Conservation (phyloP, 2,113 vertebrate genomes). For the Sterna hirundo region DNA sequence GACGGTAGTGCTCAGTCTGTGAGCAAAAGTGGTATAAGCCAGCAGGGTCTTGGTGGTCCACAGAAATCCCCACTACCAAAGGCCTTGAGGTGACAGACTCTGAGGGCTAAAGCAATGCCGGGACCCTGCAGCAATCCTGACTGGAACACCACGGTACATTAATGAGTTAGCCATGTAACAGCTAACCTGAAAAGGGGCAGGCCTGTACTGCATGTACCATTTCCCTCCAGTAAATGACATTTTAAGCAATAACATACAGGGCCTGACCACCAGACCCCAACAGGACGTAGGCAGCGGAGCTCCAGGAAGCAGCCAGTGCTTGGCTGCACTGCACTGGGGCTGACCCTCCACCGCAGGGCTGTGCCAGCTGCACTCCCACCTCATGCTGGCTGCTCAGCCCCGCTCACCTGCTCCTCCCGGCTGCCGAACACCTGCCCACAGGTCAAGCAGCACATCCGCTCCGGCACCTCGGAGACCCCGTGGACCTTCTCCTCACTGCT, state of each 20-base stretch:
- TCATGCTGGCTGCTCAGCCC: accelerated
- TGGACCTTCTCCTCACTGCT: background rate
- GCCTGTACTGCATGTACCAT: background rate
- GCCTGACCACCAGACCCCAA: background rate
- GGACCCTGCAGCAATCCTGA: background rate
- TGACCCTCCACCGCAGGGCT: background rate
- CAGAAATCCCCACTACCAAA: background rate
- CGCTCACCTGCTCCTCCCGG: constrained; percentile 89
- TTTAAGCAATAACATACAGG: accelerated
- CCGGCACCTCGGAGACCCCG: constrained; percentile 60
- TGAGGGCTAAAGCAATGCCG: background rate
- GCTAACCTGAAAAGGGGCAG: background rate
- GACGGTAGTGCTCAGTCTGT: constrained; percentile 92
- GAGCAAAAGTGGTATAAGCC: background rate
- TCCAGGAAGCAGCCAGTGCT: background rate
- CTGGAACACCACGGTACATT: background rate
- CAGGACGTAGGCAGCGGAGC: accelerated
- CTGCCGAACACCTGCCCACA: constrained; percentile 82
- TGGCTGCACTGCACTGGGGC: background rate
- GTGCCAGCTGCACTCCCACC: background rate
- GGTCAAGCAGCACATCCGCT: constrained; percentile 82
- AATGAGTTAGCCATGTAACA: background rate
- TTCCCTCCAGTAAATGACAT: background rate
- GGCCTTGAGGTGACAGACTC: background rate
- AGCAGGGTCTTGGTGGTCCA: background rate